These are phyloP conservation scores for Leontopithecus rosalia DNA, from an alignment of 2,797 vertebrate genomes.

Conservation along the genomic window DNA sequence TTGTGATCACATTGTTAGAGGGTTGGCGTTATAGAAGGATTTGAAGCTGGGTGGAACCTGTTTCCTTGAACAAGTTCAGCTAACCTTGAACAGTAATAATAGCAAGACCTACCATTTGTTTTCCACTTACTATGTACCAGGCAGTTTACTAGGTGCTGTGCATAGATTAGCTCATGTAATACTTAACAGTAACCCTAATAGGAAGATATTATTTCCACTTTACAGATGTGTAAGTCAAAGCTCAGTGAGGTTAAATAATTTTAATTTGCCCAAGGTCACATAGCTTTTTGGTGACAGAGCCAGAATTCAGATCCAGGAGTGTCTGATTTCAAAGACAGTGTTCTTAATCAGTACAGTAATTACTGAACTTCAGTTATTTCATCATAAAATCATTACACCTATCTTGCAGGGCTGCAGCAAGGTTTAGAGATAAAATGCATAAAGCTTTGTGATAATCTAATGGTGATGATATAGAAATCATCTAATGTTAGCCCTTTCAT, in stretches of 20 bases:
- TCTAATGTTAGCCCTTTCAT: not conserved
- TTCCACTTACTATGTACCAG: not conserved
- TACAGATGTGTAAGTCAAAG: not conserved
- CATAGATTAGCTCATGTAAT: not conserved
- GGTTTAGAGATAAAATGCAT: not conserved
- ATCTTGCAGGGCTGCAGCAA: not conserved
- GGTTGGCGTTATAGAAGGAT: not conserved
- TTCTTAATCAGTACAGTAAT: not conserved
- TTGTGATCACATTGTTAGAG: not conserved
- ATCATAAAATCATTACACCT: not conserved
- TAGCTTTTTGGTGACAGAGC: not conserved
- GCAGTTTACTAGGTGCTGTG: not conserved
- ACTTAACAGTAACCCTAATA: not conserved
- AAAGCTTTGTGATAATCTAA: not conserved
- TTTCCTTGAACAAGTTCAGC: not conserved
- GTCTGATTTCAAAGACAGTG: not conserved
- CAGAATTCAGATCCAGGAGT: not conserved
- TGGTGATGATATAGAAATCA: not conserved
- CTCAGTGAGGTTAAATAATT: not conserved
- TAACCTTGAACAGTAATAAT: not conserved
- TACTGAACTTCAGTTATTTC: not conserved
- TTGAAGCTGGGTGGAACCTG: not conserved
- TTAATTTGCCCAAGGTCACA: not conserved
- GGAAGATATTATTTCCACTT: not conserved
- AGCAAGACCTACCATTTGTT: not conserved